A percentile compares a stretch with the other conserved stretches of the same genome.
Evolutionary conservation across 2,113 vertebrate genomes (phyloP).

Genomic region (Labeo rohita): DNA sequence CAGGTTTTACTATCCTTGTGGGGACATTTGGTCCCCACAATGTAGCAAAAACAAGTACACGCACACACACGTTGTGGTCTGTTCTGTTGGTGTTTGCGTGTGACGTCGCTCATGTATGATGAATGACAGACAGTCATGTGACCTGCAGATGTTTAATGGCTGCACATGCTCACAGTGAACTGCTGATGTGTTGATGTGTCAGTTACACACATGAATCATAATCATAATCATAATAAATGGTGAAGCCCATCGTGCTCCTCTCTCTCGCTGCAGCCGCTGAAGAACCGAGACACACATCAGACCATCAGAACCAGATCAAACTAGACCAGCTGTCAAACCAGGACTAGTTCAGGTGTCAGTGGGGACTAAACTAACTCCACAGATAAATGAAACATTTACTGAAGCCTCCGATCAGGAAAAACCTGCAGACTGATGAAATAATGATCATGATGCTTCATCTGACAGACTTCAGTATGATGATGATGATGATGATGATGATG

Average conservation of each 20-base stretch:
- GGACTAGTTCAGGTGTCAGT: too few species aligned
- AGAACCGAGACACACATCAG: background rate
- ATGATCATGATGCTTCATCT: background rate
- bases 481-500: background rate
- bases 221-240: background rate
- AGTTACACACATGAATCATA: slow-evolving; percentile 59
- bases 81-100: background rate
- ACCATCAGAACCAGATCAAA: background rate
- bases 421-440: too few species aligned
- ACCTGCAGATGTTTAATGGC: slow-evolving; percentile 63
- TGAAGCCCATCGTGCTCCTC: background rate
- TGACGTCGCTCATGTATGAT: background rate
- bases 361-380: too few species aligned
- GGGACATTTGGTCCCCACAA: too few species aligned
- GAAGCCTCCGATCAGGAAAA: background rate
- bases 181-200: slow-evolving; percentile 63
- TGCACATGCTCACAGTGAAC: slow-evolving; percentile 64
- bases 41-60: too few species aligned
- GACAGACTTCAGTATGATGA: background rate
- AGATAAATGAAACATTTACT: too few species aligned
- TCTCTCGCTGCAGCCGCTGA: background rate
- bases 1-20: too few species aligned
- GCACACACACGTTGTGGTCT: too few species aligned
- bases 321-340: background rate
- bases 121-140: slow-evolving; percentile 22